These are phyloP conservation scores for Odobenus rosmarus DNA, from an alignment of 2,113 vertebrate genomes.

Conservation along the genomic window DNA sequence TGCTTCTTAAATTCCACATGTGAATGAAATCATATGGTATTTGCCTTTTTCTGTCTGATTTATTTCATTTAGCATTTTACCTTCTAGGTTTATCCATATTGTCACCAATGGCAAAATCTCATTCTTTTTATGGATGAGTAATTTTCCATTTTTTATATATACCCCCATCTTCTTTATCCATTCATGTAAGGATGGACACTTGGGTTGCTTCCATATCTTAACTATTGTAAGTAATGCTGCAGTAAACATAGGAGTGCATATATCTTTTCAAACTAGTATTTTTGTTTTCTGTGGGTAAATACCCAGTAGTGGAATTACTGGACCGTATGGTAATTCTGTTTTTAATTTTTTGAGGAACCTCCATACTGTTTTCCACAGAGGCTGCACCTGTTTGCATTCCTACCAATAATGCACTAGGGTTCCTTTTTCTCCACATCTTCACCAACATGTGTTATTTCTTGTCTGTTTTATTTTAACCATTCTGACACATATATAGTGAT, in stretches of 20 bases:
- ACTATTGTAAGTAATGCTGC: background rate
- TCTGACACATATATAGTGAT: background rate
- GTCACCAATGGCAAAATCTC: background rate
- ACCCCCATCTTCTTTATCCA: background rate
- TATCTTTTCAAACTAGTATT: background rate
- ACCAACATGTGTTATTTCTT: background rate
- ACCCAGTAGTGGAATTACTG: background rate
- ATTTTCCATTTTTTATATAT: background rate
- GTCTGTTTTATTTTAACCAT: background rate
- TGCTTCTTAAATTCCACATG: background rate
- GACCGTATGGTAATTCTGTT: background rate
- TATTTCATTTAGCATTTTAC: background rate
- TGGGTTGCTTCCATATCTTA: background rate
- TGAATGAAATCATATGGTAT: background rate
- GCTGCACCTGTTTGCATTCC: background rate
- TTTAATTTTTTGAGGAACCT: background rate
- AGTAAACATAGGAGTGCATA: background rate
- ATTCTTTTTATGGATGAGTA: background rate
- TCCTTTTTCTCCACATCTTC: background rate
- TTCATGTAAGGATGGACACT: background rate
- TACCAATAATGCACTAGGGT: background rate
- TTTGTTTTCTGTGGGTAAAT: background rate
- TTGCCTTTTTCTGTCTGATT: background rate
- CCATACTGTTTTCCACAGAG: background rate
- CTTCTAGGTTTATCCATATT: background rate